These are phyloP conservation scores for Balanococcus diminutus DNA, from an alignment of 2,888 invertebrate species.

Conservation along the genomic window DNA sequence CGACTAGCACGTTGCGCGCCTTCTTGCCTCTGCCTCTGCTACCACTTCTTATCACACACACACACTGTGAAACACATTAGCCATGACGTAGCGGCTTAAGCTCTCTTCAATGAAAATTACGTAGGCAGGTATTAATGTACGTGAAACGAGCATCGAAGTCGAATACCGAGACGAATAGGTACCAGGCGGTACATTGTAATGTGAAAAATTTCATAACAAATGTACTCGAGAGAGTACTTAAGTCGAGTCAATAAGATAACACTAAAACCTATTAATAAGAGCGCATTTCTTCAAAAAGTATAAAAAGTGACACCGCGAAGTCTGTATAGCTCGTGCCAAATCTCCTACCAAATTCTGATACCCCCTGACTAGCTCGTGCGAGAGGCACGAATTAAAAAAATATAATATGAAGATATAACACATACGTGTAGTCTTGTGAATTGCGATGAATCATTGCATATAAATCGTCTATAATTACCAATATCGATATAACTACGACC, in stretches of 20 bases:
- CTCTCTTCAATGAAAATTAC: conserved; percentile 11
- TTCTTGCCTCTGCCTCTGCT: neutral
- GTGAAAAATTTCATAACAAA: neutral
- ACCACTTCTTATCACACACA: neutral
- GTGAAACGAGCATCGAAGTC: neutral
- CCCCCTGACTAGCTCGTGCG: neutral
- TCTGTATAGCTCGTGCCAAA: neutral
- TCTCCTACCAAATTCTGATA: neutral
- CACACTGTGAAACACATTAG: neutral
- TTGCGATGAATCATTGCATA: neutral
- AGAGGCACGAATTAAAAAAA: too few species aligned
- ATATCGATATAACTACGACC: neutral
- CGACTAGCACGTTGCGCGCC: neutral
- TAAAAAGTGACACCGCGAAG: neutral
- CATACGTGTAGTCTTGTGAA: too few species aligned
- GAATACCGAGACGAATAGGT: neutral
- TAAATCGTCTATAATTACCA: neutral
- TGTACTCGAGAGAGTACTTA: neutral
- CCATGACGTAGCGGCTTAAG: neutral
- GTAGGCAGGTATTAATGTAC: neutral
- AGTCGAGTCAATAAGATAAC: neutral
- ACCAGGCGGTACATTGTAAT: neutral
- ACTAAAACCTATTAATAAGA: neutral
- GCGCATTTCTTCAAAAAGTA: too few species aligned
- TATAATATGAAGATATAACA: too few species aligned